These are phyloP conservation scores for Centruroides sculpturatus DNA, from an alignment of 1,140 invertebrate species.

Conservation along the genomic window DNA sequence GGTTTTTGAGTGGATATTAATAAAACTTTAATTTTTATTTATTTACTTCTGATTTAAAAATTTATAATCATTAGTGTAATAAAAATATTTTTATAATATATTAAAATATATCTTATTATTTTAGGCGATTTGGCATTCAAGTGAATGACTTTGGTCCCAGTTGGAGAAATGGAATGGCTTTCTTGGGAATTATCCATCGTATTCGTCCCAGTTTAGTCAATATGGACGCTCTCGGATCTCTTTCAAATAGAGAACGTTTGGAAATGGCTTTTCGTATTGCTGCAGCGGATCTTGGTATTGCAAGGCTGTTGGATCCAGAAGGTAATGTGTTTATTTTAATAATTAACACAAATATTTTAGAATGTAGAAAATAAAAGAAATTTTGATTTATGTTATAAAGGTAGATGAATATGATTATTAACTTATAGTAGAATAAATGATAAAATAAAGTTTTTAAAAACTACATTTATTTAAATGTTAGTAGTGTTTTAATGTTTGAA, in stretches of 20 bases:
- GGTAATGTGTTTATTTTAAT: constrained; percentile 20
- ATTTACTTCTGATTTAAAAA: no score
- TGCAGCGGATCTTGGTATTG: constrained; percentile 79
- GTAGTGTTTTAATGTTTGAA: no score
- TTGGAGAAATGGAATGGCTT: constrained; percentile 94
- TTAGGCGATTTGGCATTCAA: constrained; percentile 67
- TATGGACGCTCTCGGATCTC: constrained; percentile 52
- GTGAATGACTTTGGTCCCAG: constrained; percentile 90
- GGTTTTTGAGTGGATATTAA: no score
- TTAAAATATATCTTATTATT: constrained; percentile 11
- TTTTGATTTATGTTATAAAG: no score
- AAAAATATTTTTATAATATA: background rate
- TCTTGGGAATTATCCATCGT: constrained; percentile 87
- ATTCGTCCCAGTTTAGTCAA: constrained; percentile 85
- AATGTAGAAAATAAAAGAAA: no score
- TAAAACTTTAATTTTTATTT: no score
- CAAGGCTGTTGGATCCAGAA: constrained; percentile 82
- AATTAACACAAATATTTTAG: no score
- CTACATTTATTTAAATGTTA: no score
- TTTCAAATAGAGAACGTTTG: constrained; percentile 57
- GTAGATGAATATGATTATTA: no score
- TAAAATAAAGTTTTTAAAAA: no score
- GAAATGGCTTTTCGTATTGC: constrained; percentile 90
- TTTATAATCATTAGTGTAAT: no score
- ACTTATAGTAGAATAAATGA: no score